phyloP scores from a whole-genome alignment of 2,888 invertebrate genomes.

The Xestia ashworthii region DNA sequence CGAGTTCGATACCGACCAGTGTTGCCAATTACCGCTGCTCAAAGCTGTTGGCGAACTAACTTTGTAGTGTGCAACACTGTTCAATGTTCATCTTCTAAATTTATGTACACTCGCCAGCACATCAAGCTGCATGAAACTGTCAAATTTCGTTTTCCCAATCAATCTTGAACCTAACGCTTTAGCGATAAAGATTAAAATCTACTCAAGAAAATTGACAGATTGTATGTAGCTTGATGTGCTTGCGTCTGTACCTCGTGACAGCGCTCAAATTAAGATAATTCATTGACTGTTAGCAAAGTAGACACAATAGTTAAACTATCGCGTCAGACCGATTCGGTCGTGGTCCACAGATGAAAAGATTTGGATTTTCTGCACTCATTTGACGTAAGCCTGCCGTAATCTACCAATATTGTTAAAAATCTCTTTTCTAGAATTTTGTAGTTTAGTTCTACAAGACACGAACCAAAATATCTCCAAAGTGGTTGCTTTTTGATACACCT shows the following conservation, averaged over 20 bases:
- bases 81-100: neutral
- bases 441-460: neutral
- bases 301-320: no score
- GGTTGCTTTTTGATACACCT: neutral
- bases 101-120: neutral
- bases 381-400: neutral
- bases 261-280: neutral
- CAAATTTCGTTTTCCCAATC: no score
- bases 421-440: neutral
- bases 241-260: neutral
- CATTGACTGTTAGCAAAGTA: no score
- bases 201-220: no score
- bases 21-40: constrained; percentile 32
- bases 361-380: neutral
- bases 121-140: no score
- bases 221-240: no score
- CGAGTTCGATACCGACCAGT: constrained; percentile 32
- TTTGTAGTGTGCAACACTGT: constrained; percentile 19
- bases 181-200: no score
- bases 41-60: constrained; percentile 24
- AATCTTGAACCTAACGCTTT: no score
- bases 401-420: neutral
- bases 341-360: no score
- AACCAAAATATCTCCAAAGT: neutral
- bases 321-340: no score